Base-by-base conservation (phyloP, 2,888 invertebrate genomes). In the Synanthedon andrenaeformis region DNA sequence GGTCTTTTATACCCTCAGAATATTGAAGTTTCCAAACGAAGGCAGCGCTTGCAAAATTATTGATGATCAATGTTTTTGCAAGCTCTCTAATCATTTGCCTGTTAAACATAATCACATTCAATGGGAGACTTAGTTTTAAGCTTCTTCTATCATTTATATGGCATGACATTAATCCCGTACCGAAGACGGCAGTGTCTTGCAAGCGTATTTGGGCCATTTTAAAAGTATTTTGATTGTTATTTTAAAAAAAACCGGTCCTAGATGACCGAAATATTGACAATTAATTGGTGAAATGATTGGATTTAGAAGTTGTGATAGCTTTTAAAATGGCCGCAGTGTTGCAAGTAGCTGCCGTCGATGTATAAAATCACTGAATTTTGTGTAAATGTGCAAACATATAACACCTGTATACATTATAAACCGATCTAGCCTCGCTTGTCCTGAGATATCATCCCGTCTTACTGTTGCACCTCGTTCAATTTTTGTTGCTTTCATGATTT, bases 391-490 rank as follows among this genome's bases (percentile, higher is more conserved):
- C 84, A 82, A 77, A 72, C 35, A 35, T 74, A 76, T 83, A 84
- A 85, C 85, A 81, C 86, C 83, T 73, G 66, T 45, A 14, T 35
- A 35, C 35, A 35, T 35, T 35, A 35, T 77, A 77, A 77, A 73
- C 78, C 78, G 82, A 81, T 74, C 79, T 78, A 74, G 86, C 87
- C 87, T 85, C 80, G 87, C 87, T 87, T 87, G 74, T 85, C 86
- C 87, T 75, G 81, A 83, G 82, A 84, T 73, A 83, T 83, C 81
- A 86, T 83, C 86, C 86, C 81, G 78, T 82, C 81, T 84, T 82
- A 79, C 81, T 82, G 76, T 82, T 84, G 87, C 87, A 87, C 86
- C 86, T 84, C 84, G 83, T 86, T 84, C 79, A 84, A 82, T 84
- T 85, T 87, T 85, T 79, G 80, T 88, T 88, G 87, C 84, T 82